Evolutionary conservation across 2,113 vertebrate species (phyloP).

Genomic region (Chamaea fasciata): DNA sequence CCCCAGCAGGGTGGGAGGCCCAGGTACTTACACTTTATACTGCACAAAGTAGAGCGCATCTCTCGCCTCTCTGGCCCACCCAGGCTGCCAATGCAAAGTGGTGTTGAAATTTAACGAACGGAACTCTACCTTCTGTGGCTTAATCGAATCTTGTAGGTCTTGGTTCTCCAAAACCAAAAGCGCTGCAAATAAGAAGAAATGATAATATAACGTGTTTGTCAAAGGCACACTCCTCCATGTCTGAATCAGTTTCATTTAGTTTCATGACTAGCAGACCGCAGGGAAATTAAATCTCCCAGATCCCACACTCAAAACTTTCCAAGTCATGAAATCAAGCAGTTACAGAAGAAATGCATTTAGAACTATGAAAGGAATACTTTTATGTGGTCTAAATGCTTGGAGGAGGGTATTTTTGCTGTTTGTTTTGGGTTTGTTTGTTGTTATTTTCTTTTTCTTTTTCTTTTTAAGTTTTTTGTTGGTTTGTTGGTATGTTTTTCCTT

Average conservation of each 20-base stretch:
- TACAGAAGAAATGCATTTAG: background rate
- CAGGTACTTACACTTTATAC: constrained; percentile 69
- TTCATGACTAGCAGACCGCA: background rate
- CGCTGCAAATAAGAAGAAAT: background rate
- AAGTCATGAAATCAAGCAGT: background rate
- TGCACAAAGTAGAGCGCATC: constrained; percentile 66
- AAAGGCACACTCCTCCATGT: fast-evolving
- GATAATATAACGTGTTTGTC: background rate
- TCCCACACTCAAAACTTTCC: background rate
- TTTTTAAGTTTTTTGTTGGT: background rate
- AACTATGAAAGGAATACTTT: background rate
- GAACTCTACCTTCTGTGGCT: constrained; percentile 60
- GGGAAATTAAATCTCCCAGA: background rate
- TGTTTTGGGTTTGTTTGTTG: background rate
- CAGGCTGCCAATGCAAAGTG: constrained; percentile 67
- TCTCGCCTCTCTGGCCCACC: background rate
- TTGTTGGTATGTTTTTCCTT: background rate
- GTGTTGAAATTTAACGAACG: constrained; percentile 67
- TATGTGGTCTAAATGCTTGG: background rate
- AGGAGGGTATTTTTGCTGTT: background rate
- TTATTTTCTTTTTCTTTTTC: background rate
- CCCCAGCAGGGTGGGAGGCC: fast-evolving
- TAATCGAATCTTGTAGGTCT: constrained; percentile 20
- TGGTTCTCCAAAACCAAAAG: constrained; percentile 19
- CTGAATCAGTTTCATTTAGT: background rate